Conservation (phyloP, 2,113 vertebrate genomes). For the Dicentrarchus labrax region DNA sequence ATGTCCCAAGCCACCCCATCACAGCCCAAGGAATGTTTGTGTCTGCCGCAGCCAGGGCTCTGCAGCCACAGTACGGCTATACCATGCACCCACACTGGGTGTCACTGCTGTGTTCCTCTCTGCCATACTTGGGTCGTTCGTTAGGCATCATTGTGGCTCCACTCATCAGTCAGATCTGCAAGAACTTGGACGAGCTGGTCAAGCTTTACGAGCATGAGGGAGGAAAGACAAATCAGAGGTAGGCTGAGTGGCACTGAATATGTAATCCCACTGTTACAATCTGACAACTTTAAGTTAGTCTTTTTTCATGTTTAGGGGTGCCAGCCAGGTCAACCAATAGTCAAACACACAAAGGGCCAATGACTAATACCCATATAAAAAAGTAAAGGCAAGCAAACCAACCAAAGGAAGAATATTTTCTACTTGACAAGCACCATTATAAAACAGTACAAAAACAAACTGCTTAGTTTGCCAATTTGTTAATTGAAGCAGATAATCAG, state of each 20-base stretch:
- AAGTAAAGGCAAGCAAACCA: background rate
- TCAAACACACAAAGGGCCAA: background rate
- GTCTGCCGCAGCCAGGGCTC: constrained; percentile 90
- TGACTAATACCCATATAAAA: background rate
- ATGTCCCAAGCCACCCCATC: constrained; percentile 92
- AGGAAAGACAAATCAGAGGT: constrained; percentile 88
- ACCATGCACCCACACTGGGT: constrained; percentile 97
- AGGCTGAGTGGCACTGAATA: constrained; percentile 26
- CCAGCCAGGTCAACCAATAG: background rate
- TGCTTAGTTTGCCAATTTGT: background rate
- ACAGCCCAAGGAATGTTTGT: constrained; percentile 96
- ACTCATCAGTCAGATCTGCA: constrained; percentile 93
- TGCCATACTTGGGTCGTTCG: constrained; percentile 94
- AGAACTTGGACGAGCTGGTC: constrained; percentile 94
- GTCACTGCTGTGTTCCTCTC: constrained; percentile 87
- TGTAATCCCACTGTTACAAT: background rate
- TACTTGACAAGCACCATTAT: background rate
- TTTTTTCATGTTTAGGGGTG: background rate
- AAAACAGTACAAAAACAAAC: background rate
- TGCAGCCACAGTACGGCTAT: constrained; percentile 93
- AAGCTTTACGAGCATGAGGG: constrained; percentile 92
- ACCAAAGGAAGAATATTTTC: background rate
- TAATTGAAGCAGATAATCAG: too few relatives aligned
- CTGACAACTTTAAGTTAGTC: background rate
- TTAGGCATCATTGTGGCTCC: constrained; percentile 94